Evolutionary conservation across 1,140 invertebrate genomes (phyloP).

Genomic region (Drosophila pruinosa): DNA sequence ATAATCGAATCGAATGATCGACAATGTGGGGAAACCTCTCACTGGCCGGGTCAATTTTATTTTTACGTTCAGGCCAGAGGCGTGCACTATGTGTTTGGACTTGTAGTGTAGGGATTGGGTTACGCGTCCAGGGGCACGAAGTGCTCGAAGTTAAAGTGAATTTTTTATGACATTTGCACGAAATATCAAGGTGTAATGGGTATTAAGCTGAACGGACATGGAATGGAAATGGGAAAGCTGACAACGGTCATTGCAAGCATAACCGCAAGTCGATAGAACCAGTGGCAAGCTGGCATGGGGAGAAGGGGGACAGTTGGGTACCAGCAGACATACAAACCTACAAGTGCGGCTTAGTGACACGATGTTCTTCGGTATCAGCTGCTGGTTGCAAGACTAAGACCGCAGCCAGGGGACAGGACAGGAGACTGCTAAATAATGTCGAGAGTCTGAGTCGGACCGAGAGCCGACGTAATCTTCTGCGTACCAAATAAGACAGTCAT

Average conservation of each 20-base stretch:
- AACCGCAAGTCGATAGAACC: conserved; percentile 16
- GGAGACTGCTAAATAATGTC: conserved; percentile 29
- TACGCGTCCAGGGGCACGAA: conserved; percentile 47
- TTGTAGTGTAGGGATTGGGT: conserved; percentile 64
- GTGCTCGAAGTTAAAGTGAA: conserved; percentile 64
- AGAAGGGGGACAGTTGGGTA: not conserved
- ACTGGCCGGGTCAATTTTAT: not conserved
- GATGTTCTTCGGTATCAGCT: conserved; percentile 25
- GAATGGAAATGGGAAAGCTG: conserved; percentile 56
- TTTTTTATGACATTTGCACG: conserved; percentile 76
- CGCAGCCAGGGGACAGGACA: not conserved
- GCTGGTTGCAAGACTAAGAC: too few relatives aligned
- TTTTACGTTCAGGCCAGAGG: not conserved
- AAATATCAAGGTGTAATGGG: conserved; percentile 79
- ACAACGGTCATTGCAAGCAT: conserved; percentile 52
- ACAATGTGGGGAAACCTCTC: conserved; percentile 1
- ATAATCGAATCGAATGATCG: conserved; percentile 73
- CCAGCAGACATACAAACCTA: conserved; percentile 44
- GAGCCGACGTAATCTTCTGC: conserved; percentile 57
- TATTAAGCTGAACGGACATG: conserved; percentile 54
- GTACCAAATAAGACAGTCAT: conserved; percentile 68
- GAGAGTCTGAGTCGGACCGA: conserved; percentile 6
- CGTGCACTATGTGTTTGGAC: conserved; percentile 15
- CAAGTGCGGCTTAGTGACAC: conserved; percentile 76
- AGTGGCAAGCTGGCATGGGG: too few relatives aligned